Evolutionary conservation across 2,888 invertebrate genomes (phyloP).

Genomic region (Drosophila kambysellisi): DNA sequence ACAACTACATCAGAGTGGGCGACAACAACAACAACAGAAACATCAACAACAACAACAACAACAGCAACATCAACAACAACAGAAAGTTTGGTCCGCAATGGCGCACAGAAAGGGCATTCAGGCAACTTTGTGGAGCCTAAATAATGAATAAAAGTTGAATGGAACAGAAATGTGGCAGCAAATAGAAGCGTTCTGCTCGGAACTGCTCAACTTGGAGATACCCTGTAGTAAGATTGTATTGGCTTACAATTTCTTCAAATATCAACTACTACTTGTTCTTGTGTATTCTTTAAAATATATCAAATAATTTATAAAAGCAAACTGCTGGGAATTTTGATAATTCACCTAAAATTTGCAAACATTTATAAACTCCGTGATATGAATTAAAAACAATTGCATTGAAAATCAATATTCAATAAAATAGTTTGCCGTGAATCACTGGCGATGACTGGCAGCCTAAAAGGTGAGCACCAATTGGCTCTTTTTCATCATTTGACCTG

Average conservation of each 20-base stretch:
- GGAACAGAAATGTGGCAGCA: conserved; percentile 23
- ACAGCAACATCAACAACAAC: conserved; percentile 17
- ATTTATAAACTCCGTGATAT: background rate
- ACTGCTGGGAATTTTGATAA: background rate
- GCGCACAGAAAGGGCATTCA: conserved; percentile 49
- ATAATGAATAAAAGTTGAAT: conserved; percentile 70
- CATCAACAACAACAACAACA: conserved; percentile 16
- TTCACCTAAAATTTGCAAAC: background rate
- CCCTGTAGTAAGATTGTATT: background rate
- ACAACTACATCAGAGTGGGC: conserved; percentile 35
- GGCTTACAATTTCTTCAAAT: background rate
- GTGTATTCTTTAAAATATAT: background rate
- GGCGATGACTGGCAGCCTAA: background rate
- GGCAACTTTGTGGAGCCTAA: conserved; percentile 71
- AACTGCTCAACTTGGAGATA: background rate
- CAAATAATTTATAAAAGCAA: background rate
- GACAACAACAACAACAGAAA: conserved; percentile 22
- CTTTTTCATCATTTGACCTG: background rate
- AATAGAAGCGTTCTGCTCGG: background rate
- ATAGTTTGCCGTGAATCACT: background rate
- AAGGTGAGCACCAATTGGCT: background rate
- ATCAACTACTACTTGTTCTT: background rate
- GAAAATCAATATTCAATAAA: background rate
- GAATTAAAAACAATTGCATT: background rate
- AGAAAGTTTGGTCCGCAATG: conserved; percentile 5